Conservation (phyloP, 2,113 vertebrate genomes). For the Cathartes aura region DNA sequence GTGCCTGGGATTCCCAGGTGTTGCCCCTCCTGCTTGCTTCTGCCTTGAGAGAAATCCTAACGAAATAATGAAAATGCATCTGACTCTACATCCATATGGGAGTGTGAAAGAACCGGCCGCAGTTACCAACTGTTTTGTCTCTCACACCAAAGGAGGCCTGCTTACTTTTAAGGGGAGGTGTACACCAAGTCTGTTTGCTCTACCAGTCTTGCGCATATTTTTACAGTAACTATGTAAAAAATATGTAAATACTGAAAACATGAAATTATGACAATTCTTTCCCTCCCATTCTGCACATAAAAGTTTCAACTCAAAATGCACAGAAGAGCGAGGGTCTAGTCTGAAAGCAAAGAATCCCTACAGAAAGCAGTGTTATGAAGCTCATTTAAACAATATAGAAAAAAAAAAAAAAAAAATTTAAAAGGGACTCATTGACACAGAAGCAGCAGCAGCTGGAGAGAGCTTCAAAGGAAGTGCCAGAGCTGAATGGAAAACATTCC, state of each 20-base stretch:
- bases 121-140: not conserved
- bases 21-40: not conserved
- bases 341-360: not conserved
- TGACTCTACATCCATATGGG: not conserved
- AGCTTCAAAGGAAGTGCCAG: not conserved
- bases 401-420: not conserved
- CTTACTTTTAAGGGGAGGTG: not conserved
- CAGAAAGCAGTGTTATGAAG: not conserved
- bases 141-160: not conserved
- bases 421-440: not conserved
- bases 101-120: rapidly evolving
- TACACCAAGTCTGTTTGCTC: not conserved
- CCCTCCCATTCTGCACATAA: not conserved
- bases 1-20: not conserved
- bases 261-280: not conserved
- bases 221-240: not conserved
- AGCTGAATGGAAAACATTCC: not conserved
- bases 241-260: not conserved
- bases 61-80: not conserved
- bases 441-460: not conserved
- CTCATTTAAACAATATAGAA: not conserved
- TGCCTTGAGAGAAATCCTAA: not conserved
- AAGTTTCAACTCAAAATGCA: not conserved
- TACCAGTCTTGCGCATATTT: not conserved
- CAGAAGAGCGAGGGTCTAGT: not conserved